Evolutionary conservation across 2,113 vertebrate genomes (phyloP).

Genomic region (Pygoscelis adeliae): DNA sequence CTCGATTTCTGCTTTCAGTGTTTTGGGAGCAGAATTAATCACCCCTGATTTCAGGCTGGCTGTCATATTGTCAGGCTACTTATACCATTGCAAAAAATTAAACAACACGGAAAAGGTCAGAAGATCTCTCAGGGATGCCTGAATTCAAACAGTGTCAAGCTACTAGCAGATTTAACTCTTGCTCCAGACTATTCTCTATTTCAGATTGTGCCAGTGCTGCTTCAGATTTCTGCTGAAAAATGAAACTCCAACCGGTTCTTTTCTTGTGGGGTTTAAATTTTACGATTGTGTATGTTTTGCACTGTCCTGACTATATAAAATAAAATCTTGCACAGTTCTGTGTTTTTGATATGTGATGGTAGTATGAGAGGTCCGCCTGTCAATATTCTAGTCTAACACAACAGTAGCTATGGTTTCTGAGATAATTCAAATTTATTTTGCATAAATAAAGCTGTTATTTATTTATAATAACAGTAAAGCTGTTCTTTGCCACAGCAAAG

Average conservation of each 20-base stretch:
- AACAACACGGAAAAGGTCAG: neutral
- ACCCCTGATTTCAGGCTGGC: neutral
- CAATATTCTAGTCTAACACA: neutral
- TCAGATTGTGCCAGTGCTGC: neutral
- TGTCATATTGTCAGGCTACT: neutral
- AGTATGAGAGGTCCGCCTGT: neutral
- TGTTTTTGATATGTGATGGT: neutral
- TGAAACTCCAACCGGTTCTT: fast-evolving
- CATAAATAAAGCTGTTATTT: no score
- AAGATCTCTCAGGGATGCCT: neutral
- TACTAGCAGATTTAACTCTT: neutral
- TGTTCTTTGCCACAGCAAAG: neutral
- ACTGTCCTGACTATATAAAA: neutral
- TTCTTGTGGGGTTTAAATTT: neutral
- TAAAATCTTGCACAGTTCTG: neutral
- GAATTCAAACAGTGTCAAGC: neutral
- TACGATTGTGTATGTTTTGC: neutral
- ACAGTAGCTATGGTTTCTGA: neutral
- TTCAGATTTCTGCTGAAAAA: neutral
- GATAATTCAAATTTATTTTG: neutral
- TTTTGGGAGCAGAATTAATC: neutral
- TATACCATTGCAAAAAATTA: neutral
- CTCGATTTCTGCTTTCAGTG: neutral
- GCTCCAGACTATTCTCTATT: neutral
- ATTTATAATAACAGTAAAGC: no score